Evolutionary conservation across 2,888 invertebrate species (phyloP), one percentile per base, ranked within the genome.

Genomic region (Phania funesta): DNA sequence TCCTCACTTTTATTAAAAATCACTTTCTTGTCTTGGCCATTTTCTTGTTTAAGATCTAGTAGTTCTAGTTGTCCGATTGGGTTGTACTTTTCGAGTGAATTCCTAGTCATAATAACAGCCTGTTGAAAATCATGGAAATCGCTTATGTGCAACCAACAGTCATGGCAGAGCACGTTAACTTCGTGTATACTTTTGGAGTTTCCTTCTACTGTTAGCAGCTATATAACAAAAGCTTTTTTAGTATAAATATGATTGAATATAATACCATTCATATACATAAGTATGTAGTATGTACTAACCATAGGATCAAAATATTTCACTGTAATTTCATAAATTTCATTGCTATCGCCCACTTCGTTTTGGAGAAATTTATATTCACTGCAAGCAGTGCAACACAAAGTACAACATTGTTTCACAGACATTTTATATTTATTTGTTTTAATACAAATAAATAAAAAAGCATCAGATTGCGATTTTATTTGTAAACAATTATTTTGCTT

Each of bases 291-390:
- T 5, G n/a, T 67, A 46, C 74, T 24, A 54, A 81, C 81, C 65
- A 81, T 77, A 0, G 81, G 81, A 68, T 82, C 82, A 65, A 82
- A 82, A 65, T 82, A 82, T 71, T 78, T 82, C 5, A 82, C 78
- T 22, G 82, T 78, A 1, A 70, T 82, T 38, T 82, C 78, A 48
- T 82, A 82, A 0, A 82, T 54, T 24, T 70, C 74, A 54, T 82
- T 82, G n/a, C 70, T 38, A 2, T 74, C 65, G 0, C 82, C 82
- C 0, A 38, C 58, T 20, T 82, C 82, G 22, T 78, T 75, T 22
- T 70, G 78, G 6, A 82, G 22, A 7, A 46, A 4, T 70, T 78
- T 60, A 22, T 78, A 82, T 38, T 78, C 68, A 6, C 18, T 48
- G 13, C 70, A 54, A 0, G 50, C 29, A n/a, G 64, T 13, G 29